These are phyloP conservation scores for Platichthys flesus DNA, from an alignment of 2,113 vertebrate genomes.

Conservation along the genomic window DNA sequence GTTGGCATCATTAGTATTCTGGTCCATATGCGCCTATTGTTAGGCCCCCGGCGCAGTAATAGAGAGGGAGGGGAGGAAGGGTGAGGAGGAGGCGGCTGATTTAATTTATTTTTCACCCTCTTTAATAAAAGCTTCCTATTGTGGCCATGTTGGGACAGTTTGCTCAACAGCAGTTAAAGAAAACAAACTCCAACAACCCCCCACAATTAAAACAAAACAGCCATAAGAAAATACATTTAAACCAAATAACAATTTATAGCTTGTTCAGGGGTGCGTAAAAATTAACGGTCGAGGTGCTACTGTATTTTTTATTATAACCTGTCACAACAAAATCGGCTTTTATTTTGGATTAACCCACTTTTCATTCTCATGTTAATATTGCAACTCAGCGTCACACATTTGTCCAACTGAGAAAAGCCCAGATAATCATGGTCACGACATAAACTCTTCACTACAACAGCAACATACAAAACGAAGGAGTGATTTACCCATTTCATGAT, in stretches of 20 bases:
- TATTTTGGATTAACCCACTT: constrained; percentile 8
- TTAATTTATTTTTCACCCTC: constrained; percentile 73
- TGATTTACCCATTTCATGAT: constrained; percentile 47
- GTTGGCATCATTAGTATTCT: constrained; percentile 82
- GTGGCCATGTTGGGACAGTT: constrained; percentile 33
- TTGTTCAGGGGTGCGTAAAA: constrained; percentile 41
- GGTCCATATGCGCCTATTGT: constrained; percentile 83
- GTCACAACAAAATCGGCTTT: not conserved
- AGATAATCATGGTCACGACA: not conserved
- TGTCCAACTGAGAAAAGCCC: not conserved
- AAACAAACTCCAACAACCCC: not conserved
- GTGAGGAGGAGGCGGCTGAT: constrained; percentile 70
- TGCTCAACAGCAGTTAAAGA: not conserved
- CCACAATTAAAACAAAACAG: not conserved
- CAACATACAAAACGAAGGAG: not conserved
- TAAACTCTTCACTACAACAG: constrained; percentile 1
- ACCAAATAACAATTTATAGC: not conserved
- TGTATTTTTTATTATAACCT: not conserved
- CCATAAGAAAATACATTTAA: not conserved
- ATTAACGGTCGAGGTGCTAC: constrained; percentile 3
- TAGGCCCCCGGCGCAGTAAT: constrained; percentile 60
- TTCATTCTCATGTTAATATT: constrained; percentile 5
- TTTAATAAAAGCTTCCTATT: constrained; percentile 65
- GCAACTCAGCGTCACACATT: not conserved
- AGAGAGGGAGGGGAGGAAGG: constrained; percentile 36